phyloP scores from a whole-genome alignment of 2,797 vertebrate species.

The Dermochelys coriacea region DNA sequence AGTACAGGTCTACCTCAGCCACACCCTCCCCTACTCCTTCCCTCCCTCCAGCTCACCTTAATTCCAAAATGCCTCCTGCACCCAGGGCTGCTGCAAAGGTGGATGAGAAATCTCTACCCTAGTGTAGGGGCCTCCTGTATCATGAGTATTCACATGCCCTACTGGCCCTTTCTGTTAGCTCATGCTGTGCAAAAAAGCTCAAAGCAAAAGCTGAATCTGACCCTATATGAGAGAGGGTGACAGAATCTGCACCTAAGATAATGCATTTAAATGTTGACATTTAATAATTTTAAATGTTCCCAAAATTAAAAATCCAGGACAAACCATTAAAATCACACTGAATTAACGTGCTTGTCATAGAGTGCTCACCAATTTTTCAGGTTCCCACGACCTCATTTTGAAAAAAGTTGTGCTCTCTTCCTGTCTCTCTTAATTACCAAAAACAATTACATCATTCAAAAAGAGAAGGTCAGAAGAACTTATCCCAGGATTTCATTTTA shows the following conservation, averaged over 20 bases:
- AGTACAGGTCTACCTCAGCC: background rate
- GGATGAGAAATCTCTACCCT: background rate
- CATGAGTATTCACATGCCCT: background rate
- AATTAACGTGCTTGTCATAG: background rate
- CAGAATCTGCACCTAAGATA: background rate
- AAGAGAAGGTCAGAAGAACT: background rate
- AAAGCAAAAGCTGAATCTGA: background rate
- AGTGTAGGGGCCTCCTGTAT: background rate
- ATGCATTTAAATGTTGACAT: background rate
- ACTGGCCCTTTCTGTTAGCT: background rate
- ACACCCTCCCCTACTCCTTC: accelerated
- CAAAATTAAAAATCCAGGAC: background rate
- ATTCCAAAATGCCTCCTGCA: background rate
- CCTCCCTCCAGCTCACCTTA: background rate
- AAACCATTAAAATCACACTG: background rate
- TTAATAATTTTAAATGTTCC: background rate
- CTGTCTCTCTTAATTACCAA: background rate
- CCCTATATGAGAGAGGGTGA: background rate
- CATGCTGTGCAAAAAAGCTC: background rate
- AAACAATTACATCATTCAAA: constrained; percentile 12
- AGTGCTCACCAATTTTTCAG: background rate
- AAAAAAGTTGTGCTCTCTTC: constrained; percentile 16
- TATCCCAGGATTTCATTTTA: background rate
- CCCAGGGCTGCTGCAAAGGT: background rate
- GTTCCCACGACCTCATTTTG: constrained; percentile 18